Evolutionary conservation across 2,888 invertebrate species (phyloP).

Genomic region (Acronicta psi): DNA sequence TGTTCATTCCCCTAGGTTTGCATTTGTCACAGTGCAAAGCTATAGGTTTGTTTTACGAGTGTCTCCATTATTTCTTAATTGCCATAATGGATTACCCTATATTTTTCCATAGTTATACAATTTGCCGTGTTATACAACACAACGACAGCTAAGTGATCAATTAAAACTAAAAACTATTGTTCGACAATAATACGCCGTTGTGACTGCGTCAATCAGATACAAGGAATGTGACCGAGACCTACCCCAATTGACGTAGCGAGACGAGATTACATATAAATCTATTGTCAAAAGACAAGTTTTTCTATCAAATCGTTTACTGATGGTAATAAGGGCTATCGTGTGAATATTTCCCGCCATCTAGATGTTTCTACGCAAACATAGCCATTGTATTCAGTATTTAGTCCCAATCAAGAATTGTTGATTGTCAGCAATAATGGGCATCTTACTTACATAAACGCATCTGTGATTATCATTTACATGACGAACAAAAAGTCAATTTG

Average conservation of each 20-base stretch:
- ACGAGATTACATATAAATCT: not conserved
- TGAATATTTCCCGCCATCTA: slow-evolving; percentile 46
- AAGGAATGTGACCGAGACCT: slow-evolving; percentile 49
- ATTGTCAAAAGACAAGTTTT: slow-evolving; percentile 36
- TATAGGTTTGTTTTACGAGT: no score
- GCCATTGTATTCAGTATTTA: slow-evolving; percentile 50
- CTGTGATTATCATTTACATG: slow-evolving; percentile 49
- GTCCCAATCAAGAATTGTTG: slow-evolving; percentile 52
- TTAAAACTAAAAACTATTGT: slow-evolving; percentile 32
- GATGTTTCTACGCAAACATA: slow-evolving; percentile 36
- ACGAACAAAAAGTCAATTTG: slow-evolving; percentile 56
- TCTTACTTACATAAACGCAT: slow-evolving; percentile 49
- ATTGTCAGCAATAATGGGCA: slow-evolving; percentile 31
- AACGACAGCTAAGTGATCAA: slow-evolving; percentile 43
- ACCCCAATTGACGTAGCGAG: slow-evolving; percentile 50
- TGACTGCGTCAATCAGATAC: slow-evolving; percentile 31
- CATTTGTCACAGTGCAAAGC: no score
- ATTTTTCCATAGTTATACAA: slow-evolving; percentile 35
- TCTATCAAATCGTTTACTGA: slow-evolving; percentile 31
- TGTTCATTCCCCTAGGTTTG: no score
- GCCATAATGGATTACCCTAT: no score
- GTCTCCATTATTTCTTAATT: no score
- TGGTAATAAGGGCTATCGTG: slow-evolving; percentile 46
- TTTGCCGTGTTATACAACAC: slow-evolving; percentile 11
- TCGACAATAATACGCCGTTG: slow-evolving; percentile 16